These are phyloP conservation scores for Molossus alvarezi DNA, from an alignment of 2,797 vertebrate species.

Conservation along the genomic window DNA sequence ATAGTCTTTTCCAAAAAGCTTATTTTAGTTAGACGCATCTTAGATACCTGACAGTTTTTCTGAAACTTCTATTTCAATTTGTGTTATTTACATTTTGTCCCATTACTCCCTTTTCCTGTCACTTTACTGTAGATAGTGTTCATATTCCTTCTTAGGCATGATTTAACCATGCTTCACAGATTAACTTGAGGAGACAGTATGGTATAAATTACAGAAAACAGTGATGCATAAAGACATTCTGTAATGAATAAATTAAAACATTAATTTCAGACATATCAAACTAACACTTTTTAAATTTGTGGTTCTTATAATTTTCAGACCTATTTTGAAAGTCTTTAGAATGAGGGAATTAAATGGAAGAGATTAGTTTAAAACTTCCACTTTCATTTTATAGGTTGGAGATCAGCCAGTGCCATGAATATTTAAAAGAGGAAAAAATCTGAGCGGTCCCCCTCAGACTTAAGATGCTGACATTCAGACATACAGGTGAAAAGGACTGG, in stretches of 20 bases:
- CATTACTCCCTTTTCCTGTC: conserved; percentile 73
- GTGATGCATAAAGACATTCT: conserved; percentile 83
- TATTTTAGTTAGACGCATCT: too few species aligned
- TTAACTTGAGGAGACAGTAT: conserved; percentile 78
- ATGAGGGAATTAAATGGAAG: too few species aligned
- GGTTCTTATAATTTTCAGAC: too few species aligned
- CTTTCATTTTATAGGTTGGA: too few species aligned
- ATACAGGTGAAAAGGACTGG: conserved; percentile 43
- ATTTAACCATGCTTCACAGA: conserved; percentile 84
- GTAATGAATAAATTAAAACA: conserved; percentile 81
- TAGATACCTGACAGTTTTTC: too few species aligned
- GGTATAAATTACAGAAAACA: conserved; percentile 81
- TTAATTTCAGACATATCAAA: conserved; percentile 81
- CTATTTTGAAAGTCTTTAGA: too few species aligned
- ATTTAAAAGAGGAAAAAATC: conserved; percentile 56
- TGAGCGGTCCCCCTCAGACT: conserved; percentile 25
- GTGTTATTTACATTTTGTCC: conserved; percentile 76
- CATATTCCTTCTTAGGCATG: conserved; percentile 85
- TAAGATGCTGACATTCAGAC: conserved; percentile 46
- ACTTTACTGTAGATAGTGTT: conserved; percentile 79
- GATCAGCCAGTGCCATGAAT: conserved; percentile 67
- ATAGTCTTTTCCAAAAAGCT: too few species aligned
- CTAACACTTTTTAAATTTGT: too few species aligned
- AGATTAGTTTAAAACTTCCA: too few species aligned
- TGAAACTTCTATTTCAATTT: too few species aligned